phyloP scores from a whole-genome alignment of 2,888 invertebrate genomes.

The Graphium colonna region DNA sequence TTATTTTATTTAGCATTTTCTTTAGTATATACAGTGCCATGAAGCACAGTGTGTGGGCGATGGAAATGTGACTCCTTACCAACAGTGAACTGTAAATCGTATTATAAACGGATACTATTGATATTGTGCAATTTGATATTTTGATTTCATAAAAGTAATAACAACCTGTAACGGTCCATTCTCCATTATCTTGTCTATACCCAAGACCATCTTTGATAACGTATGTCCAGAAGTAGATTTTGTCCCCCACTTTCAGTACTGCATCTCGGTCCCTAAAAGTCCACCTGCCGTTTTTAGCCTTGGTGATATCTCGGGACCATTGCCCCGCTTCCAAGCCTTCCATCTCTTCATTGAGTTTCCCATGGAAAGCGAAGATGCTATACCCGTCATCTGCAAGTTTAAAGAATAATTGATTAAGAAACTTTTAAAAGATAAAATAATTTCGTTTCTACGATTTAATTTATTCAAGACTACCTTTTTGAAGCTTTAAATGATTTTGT shows the following conservation, averaged over 20 bases:
- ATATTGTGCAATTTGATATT: background rate
- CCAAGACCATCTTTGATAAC: conserved; percentile 85
- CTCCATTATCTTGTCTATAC: conserved; percentile 83
- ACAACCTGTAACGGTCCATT: conserved; percentile 76
- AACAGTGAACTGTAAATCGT: background rate
- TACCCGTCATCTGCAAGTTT: conserved; percentile 82
- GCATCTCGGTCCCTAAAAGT: conserved; percentile 81
- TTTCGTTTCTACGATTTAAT: no score
- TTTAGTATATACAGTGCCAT: no score
- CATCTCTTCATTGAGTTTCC: conserved; percentile 87
- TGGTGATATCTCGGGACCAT: conserved; percentile 83
- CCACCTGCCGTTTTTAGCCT: conserved; percentile 82
- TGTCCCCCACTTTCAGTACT: conserved; percentile 82
- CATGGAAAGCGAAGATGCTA: conserved; percentile 68
- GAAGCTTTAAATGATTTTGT: no score
- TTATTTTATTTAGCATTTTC: background rate
- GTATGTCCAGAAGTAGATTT: conserved; percentile 87
- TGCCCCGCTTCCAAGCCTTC: conserved; percentile 84
- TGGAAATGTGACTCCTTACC: no score
- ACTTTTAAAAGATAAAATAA: no score
- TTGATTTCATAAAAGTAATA: background rate
- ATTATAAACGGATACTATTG: background rate
- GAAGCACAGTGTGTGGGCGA: no score
- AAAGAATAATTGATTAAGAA: no score
- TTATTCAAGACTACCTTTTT: no score